A percentile compares a stretch with the other conserved stretches of the same genome.
These are phyloP conservation scores for Archocentrus centrarchus DNA, from an alignment of 2,113 vertebrate genomes.

Conservation along the genomic window DNA sequence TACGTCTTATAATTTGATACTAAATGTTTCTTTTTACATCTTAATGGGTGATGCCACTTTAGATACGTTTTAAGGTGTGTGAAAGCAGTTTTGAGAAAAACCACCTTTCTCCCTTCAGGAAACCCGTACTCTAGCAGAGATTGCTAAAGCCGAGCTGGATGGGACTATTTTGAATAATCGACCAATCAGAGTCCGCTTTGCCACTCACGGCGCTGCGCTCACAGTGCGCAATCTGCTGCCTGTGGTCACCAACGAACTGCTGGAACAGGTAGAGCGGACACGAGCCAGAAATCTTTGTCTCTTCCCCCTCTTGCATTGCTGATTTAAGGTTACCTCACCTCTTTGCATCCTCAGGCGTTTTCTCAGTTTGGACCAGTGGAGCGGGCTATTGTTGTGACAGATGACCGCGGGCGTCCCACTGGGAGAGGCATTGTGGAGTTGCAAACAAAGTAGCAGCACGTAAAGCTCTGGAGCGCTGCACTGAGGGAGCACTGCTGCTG, in stretches of 20 bases:
- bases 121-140: constrained; percentile 94
- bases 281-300: not conserved
- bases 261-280: constrained; percentile 84
- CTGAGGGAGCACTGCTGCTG: constrained; percentile 93
- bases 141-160: constrained; percentile 96
- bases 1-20: not conserved
- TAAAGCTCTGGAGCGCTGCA: constrained; percentile 95
- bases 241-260: constrained; percentile 94
- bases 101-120: constrained; percentile 80
- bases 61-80: not conserved
- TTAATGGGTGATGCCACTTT: not conserved
- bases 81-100: not conserved
- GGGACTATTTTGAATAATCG: constrained; percentile 92
- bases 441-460: constrained; percentile 92
- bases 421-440: constrained; percentile 95
- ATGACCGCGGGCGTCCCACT: constrained; percentile 93
- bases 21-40: not conserved
- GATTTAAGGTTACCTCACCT: not conserved
- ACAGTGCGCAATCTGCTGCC: constrained; percentile 94
- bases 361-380: constrained; percentile 95
- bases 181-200: constrained; percentile 92
- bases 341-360: constrained; percentile 80
- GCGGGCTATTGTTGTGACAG: constrained; percentile 92
- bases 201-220: constrained; percentile 91
- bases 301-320: not conserved